Conservation (phyloP, 2,888 invertebrate genomes). For the Hypomecis punctinalis region DNA sequence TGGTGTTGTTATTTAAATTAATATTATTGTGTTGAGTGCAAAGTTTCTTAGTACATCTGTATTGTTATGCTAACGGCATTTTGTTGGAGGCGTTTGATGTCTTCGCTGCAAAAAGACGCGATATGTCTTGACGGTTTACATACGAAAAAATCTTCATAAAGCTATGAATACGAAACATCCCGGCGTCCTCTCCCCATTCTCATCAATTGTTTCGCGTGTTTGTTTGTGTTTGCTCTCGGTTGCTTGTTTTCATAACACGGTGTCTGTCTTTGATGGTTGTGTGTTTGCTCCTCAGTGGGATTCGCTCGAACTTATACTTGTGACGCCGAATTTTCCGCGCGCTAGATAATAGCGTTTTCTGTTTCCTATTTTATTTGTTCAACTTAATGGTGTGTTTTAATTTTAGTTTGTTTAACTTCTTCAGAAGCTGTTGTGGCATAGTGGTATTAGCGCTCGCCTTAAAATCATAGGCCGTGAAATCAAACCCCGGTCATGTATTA, state of each 20-base stretch:
- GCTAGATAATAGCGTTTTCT: conserved; percentile 19
- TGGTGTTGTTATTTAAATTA: too few relatives aligned
- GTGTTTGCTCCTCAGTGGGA: conserved; percentile 73
- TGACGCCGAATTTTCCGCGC: conserved; percentile 55
- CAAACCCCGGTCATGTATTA: too few relatives aligned
- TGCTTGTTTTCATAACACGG: conserved; percentile 83
- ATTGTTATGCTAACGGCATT: conserved; percentile 1
- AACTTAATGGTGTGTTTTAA: too few relatives aligned
- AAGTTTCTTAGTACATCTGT: neutral
- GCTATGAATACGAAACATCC: conserved; percentile 63
- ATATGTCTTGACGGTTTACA: conserved; percentile 56
- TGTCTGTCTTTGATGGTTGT: conserved; percentile 79
- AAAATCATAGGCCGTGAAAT: too few relatives aligned
- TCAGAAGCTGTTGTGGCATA: too few relatives aligned
- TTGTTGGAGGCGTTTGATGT: conserved; percentile 42
- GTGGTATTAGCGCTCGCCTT: too few relatives aligned
- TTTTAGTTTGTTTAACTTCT: too few relatives aligned
- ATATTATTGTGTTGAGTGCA: too few relatives aligned
- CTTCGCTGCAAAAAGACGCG: conserved; percentile 53
- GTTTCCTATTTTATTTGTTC: conserved; percentile 30
- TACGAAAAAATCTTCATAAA: conserved; percentile 66
- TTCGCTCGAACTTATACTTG: conserved; percentile 61
- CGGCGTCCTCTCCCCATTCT: conserved; percentile 58
- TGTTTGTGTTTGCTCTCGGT: conserved; percentile 79
- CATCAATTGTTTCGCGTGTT: conserved; percentile 81